These are phyloP conservation scores for Phrynocephalus versicolor DNA, from an alignment of 2,113 vertebrate genomes.

Conservation along the genomic window DNA sequence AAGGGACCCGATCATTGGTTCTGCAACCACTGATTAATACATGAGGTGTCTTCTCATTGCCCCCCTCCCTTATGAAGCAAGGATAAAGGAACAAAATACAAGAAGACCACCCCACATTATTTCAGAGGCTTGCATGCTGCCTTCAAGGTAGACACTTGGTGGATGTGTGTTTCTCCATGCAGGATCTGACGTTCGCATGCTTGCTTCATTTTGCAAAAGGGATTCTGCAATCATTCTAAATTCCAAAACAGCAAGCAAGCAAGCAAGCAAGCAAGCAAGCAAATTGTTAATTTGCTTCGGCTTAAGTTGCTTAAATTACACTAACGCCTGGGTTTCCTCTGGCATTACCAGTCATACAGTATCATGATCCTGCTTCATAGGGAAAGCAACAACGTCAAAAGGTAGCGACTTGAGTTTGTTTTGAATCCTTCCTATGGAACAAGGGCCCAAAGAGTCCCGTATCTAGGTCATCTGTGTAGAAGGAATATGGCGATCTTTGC, in stretches of 20 bases:
- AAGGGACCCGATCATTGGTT: accelerated
- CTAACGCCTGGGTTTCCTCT: slow-evolving; percentile 3
- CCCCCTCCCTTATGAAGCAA: background rate
- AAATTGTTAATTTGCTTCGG: background rate
- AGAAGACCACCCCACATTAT: background rate
- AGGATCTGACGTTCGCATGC: slow-evolving; percentile 23
- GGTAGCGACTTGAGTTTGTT: background rate
- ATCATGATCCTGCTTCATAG: slow-evolving; percentile 13
- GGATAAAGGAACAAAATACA: background rate
- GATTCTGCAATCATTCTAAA: slow-evolving; percentile 25
- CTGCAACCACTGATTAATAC: accelerated
- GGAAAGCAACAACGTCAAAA: slow-evolving; percentile 27
- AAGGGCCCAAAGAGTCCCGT: slow-evolving; percentile 17
- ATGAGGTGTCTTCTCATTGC: background rate
- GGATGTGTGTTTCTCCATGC: slow-evolving; percentile 36
- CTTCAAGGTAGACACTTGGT: slow-evolving; percentile 9
- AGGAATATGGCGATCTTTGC: slow-evolving; percentile 2
- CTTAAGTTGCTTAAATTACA: background rate
- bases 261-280: background rate
- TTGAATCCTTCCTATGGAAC: background rate
- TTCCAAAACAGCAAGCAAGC: slow-evolving; percentile 4
- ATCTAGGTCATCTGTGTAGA: slow-evolving; percentile 48
- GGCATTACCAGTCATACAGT: background rate
- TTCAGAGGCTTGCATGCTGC: slow-evolving; percentile 39
- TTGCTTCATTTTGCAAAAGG: background rate